Conservation (phyloP, 2,888 invertebrate genomes). For the Macaria notata region DNA sequence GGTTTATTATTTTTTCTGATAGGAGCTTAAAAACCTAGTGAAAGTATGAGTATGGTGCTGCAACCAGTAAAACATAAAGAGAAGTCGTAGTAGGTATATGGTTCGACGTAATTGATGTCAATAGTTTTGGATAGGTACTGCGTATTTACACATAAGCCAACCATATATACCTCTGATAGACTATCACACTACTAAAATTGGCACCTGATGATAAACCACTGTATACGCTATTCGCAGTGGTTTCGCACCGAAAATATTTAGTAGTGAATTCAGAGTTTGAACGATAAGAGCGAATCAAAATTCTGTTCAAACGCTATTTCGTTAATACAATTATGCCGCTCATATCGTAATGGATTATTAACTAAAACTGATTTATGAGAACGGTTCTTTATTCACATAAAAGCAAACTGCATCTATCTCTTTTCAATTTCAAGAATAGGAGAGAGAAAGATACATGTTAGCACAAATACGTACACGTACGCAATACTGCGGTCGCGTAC, state of each 20-base stretch:
- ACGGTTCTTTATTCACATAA: conserved; percentile 35
- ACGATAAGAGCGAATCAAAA: not conserved
- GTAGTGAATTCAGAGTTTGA: conserved; percentile 4
- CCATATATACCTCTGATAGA: conserved; percentile 10
- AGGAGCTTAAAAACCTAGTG: conserved; percentile 6
- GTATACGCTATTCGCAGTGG: not conserved
- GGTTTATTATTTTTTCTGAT: conserved; percentile 4
- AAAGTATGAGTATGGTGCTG: conserved; percentile 5
- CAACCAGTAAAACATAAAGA: conserved; percentile 13
- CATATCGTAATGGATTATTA: conserved; percentile 10
- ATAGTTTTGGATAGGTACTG: conserved; percentile 9
- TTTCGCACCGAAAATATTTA: conserved; percentile 12
- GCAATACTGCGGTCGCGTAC: not conserved
- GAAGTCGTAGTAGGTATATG: conserved; percentile 19
- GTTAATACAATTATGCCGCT: not conserved
- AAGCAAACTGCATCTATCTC: conserved; percentile 1
- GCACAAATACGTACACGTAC: conserved; percentile 31
- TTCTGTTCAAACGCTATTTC: no score
- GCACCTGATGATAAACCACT: conserved; percentile 11
- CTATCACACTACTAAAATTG: conserved; percentile 13
- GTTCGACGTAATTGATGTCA: conserved; percentile 15
- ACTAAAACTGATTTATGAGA: conserved; percentile 9
- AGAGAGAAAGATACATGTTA: conserved; percentile 1
- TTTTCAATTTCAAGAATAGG: not conserved
- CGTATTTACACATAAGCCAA: conserved; percentile 11